Evolutionary conservation across 2,888 invertebrate genomes (phyloP).

Genomic region (Drosophila borborema): DNA sequence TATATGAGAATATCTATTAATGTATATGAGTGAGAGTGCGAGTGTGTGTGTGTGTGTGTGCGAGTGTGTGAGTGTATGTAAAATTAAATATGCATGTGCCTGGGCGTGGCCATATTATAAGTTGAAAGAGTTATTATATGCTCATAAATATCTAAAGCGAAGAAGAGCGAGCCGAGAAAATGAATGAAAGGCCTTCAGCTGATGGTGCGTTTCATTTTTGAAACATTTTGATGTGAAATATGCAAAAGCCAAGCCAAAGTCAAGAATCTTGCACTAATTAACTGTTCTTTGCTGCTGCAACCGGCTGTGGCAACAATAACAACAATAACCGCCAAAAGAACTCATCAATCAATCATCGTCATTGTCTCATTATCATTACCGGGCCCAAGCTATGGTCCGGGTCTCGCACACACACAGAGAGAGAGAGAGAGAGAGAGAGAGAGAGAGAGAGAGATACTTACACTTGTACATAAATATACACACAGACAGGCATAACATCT

Average conservation of each 20-base stretch:
- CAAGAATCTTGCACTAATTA: slow-evolving; percentile 42
- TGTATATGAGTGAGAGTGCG: slow-evolving; percentile 19
- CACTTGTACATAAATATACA: not conserved
- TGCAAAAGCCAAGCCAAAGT: slow-evolving; percentile 30
- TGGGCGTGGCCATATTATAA: slow-evolving; percentile 28
- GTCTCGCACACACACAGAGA: not conserved
- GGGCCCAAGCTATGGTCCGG: slow-evolving; percentile 17
- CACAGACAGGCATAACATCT: slow-evolving; percentile 1
- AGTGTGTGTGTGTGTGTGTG: slow-evolving; percentile 14
- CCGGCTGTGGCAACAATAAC: slow-evolving; percentile 15
- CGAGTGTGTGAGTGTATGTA: slow-evolving; percentile 18
- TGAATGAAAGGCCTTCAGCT: slow-evolving; percentile 17
- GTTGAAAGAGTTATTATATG: slow-evolving; percentile 55
- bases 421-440: no score
- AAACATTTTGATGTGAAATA: slow-evolving; percentile 28
- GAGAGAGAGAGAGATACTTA: no score
- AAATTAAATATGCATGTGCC: slow-evolving; percentile 47
- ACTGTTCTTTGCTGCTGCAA: slow-evolving; percentile 35
- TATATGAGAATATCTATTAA: slow-evolving; percentile 51
- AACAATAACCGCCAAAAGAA: slow-evolving; percentile 39
- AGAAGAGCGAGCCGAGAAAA: not conserved
- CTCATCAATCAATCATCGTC: slow-evolving; percentile 63
- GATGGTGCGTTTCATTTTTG: slow-evolving; percentile 12
- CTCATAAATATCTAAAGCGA: slow-evolving; percentile 51
- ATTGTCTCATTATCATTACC: slow-evolving; percentile 74